A percentile compares a stretch with the other conserved stretches of the same genome.
phyloP scores from a whole-genome alignment of 37 sponge, comb jelly and placozoan genomes.

The Spongilla lacustris region DNA sequence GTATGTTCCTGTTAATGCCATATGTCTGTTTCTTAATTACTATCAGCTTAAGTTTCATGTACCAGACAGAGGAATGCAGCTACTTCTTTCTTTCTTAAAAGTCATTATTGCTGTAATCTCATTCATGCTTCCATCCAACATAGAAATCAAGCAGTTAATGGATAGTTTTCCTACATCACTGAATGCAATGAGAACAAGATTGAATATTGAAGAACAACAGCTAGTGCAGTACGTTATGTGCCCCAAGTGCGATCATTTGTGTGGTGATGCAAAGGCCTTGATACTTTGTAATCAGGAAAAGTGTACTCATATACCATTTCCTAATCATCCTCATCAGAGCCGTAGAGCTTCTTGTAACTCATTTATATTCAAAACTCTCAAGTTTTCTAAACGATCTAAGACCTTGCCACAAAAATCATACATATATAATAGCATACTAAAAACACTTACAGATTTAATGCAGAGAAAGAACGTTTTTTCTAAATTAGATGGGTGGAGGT shows the following conservation, averaged over 20 bases:
- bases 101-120: background rate
- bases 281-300: background rate
- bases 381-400: background rate
- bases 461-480: background rate
- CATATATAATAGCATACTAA: constrained; percentile 24
- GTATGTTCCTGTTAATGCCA: background rate
- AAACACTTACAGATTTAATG: constrained; percentile 22
- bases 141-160: background rate
- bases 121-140: background rate
- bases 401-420: constrained; percentile 13
- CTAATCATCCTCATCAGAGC: constrained; percentile 38
- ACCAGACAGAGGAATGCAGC: background rate
- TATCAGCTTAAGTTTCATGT: background rate
- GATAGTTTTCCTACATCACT: background rate
- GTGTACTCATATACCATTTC: constrained; percentile 47
- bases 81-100: background rate
- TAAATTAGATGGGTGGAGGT: constrained; percentile 12
- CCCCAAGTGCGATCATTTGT: background rate
- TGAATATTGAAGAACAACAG: background rate
- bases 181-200: background rate
- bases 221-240: background rate
- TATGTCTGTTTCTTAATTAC: background rate
- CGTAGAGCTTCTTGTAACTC: constrained; percentile 7
- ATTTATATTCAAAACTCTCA: constrained; percentile 24
- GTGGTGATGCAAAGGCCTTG: background rate